Evolutionary conservation across 2,113 vertebrate species (phyloP), one percentile per base, ranked within the genome.

Genomic region (Macroglossus sobrinus): DNA sequence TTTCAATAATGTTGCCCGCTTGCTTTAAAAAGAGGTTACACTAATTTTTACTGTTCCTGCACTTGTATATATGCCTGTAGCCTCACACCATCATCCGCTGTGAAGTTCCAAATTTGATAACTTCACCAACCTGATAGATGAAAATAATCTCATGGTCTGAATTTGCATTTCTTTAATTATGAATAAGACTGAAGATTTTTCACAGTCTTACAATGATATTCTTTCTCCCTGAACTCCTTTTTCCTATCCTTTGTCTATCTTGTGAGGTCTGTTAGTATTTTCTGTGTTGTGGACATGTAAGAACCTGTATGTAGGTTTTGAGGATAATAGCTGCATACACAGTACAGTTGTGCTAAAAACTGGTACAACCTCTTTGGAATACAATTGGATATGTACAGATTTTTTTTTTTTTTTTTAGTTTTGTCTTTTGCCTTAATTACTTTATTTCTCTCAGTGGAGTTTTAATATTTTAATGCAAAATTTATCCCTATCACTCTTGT

Each of bases 131-230:
- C 1, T 64, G 16, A 64, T 19, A 82, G 47, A 30, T 95, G 8
- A 93, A 81, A 87, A 66, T 4, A 24, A 0, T 84, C 50, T 81
- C 47, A 61, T 45, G 10, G 15, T 91, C 40, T 93, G 21, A 43
- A 96, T 96, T 89, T 94, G 5, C 10, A 80, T 93, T 87, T 92
- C 50, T 75, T 94, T 53, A 79, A 86, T 86, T 94, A 79, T 75
- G 21, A 95, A 91, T 85, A 30, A 76, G 33, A 68, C 11, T 68
- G 50, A 59, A 26, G 30, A 47, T 75, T 75, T 71, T 81, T 45
- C 53, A 68, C 59, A 59, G 66, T 30, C 38, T 74, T 87, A 72
- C 59, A 94, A 43, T 75, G 50, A 50, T 16, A 16, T 16, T 35
- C 76, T 45, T 26, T 61, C 43, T 68, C 43, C 93, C 24, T 47